Base-by-base conservation (phyloP, 1,140 invertebrate species). In the Drosophila baimaii region DNA sequence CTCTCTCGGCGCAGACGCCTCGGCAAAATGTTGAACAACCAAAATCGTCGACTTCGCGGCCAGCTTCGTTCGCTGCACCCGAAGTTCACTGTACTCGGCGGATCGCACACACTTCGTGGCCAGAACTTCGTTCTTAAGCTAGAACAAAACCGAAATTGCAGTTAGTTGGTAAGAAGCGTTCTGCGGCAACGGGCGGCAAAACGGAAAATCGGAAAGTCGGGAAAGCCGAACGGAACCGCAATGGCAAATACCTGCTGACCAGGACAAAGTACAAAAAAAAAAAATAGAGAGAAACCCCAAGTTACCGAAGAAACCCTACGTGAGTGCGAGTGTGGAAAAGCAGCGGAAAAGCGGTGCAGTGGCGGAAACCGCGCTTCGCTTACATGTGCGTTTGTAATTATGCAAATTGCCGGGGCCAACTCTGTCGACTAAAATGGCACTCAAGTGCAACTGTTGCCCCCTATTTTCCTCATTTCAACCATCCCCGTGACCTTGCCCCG, bases 121-220 rank as follows among this genome's bases (percentile, higher is more conserved):
- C 10, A 15, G 13, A 44, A 17, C 68, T 81, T 81, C 79, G 79
- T 77, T 83, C 63, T 83, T 83, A 88, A 83, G 80, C 76, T 88
- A 52, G 68, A 88, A 88, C 80, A 88, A 88, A 88, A 88, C 83
- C 70, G 68, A 88, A 88, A 89, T 84, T 77, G 65, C 76, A 64
- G 49, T 89, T 81, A 89, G 84, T 89, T 89, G 84, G 80, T 89
- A 89, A 89, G 80, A 89, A 89, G 80, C 81, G 77, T 59, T 84
- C 84, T 72, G 84, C 74, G 84, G 62, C 77, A 80, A 84, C 84
- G 84, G 84, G 80, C 70, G 84, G 66, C 69, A 72, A 89, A 84
- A 46, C 84, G 80, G 72, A 77, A 79, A 58, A 41, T 41, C 59
- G 65, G 52, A 69, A 64, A 47, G n/a, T 23, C 35, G 37, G 33